Conservation (phyloP, 2,113 vertebrate species). For the Tupaia chinensis region DNA sequence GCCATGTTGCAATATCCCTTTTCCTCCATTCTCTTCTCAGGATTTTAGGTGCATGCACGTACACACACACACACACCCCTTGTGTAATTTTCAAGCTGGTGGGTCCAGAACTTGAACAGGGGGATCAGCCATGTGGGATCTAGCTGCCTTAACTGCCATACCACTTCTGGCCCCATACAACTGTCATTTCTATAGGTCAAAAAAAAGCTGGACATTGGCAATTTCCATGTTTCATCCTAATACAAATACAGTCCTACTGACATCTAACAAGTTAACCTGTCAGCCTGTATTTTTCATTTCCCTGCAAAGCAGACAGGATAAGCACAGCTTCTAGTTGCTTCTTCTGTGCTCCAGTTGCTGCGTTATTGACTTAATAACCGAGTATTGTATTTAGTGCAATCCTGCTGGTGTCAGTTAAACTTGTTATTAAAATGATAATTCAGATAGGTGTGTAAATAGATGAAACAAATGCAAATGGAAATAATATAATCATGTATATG, state of each 20-base stretch:
- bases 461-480: neutral
- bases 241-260: neutral
- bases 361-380: neutral
- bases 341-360: neutral
- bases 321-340: neutral
- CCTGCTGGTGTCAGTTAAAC: neutral
- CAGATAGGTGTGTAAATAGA: constrained; percentile 3
- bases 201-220: constrained; percentile 16
- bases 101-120: too few species aligned
- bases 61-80: too few species aligned
- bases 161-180: neutral
- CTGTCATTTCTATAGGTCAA: neutral
- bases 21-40: too few species aligned
- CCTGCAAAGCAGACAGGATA: neutral
- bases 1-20: too few species aligned
- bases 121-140: too few species aligned
- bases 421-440: constrained; percentile 39
- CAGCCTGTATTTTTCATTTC: neutral
- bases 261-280: neutral
- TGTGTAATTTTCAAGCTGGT: too few species aligned
- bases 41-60: too few species aligned
- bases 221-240: neutral
- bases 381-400: constrained; percentile 25
- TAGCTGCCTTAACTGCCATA: too few species aligned
- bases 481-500: neutral